Base-by-base conservation (phyloP, 2,888 invertebrate genomes). In the Aplocera efformata region DNA sequence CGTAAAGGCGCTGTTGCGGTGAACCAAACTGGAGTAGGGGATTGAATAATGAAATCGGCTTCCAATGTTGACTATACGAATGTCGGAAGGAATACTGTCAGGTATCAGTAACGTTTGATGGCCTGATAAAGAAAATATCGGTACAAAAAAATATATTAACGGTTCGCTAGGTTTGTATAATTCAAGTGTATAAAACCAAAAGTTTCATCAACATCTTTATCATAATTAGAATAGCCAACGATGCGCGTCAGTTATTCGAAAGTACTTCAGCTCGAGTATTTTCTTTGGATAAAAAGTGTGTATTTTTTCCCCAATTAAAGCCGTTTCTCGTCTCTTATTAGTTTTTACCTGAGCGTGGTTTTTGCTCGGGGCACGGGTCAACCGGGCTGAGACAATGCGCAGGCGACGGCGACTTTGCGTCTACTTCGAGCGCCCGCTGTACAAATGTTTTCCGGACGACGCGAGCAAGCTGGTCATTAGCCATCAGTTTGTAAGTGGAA, bases 361-460 rank as follows among this genome's bases (percentile, higher is more conserved):
- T 81, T 82, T 80, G 65, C 69, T 56, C 66, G 68, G 84, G 86
- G 84, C 86, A 86, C 86, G 86, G 86, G 86, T 88, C 86, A 86
- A 76, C 67, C 76, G 67, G 58, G 70, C 72, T 80, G 85, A 86
- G 85, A 86, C 86, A 85, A 85, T 75, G 79, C 71, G 59, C 72
- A 54, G 72, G 40, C 33, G 42, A 32, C 29, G 33, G 10, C 25
- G 28, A 32, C 23, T 10, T 11, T 6, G 23, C 8, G 4, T 22
- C 7, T 36, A 45, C 8, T 30, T 17, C 26, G 10, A 37, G 45
- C 40, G 29, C 40, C 23, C 17, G 23, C 6, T 11, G 9, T n/a
- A 40, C 13, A 9, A 10, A 6, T 7, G 11, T 11, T 17, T 17
- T 17, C 13, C 13, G 2, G 13, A 17, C 13, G 2, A 5, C 13